Evolutionary conservation across 2,797 vertebrate species (phyloP).

Genomic region (Phataginus tricuspis): DNA sequence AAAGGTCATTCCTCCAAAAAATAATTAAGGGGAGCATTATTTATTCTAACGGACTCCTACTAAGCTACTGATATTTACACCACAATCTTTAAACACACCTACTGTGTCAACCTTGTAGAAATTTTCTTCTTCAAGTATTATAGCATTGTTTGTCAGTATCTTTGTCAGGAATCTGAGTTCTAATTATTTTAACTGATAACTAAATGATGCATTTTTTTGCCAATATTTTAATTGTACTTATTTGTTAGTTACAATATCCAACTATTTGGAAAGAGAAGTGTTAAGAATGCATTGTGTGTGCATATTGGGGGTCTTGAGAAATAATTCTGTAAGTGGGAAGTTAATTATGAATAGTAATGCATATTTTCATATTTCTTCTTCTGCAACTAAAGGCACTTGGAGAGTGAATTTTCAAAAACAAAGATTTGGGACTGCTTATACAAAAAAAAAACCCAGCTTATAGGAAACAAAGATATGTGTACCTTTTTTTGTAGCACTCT

Average conservation of each 20-base stretch:
- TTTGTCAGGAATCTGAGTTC: slow-evolving; percentile 4
- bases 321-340: not conserved
- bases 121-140: slow-evolving; percentile 7
- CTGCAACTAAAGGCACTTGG: not conserved
- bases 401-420: slow-evolving; percentile 37
- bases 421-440: not conserved
- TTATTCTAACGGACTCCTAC: not conserved
- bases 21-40: not conserved
- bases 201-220: not conserved
- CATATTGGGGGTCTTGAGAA: not conserved
- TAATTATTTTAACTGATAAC: slow-evolving; percentile 5
- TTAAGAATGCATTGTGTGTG: not conserved
- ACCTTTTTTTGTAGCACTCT: not conserved
- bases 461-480: not conserved
- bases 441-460: not conserved
- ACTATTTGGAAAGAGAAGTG: slow-evolving; percentile 8
- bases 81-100: not conserved
- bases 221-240: slow-evolving; percentile 10
- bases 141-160: not conserved
- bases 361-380: not conserved
- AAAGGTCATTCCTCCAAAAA: slow-evolving; percentile 33
- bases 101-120: not conserved
- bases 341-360: not conserved
- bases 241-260: not conserved
- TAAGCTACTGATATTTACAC: slow-evolving; percentile 6